Conservation (phyloP, 2,113 vertebrate species). For the Labeo catla region DNA sequence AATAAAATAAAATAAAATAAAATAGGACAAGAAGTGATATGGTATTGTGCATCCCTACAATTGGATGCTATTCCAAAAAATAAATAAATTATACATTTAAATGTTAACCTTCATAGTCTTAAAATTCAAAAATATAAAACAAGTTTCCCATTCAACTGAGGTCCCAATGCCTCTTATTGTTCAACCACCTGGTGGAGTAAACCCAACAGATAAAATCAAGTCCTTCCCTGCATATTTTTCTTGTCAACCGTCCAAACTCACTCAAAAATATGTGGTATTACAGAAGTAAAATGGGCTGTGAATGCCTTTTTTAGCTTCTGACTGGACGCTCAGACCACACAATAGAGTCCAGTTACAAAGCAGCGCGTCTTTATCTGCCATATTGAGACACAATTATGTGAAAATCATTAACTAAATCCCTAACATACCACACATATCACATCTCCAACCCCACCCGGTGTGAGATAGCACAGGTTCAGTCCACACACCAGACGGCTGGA, state of each 20-base stretch:
- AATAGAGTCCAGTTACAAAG: not conserved
- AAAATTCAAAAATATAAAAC: not conserved
- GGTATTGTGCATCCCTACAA: not conserved
- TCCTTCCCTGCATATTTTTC: not conserved
- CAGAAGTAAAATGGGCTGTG: not conserved
- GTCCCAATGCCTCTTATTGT: not conserved
- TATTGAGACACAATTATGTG: not conserved
- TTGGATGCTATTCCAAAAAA: not conserved
- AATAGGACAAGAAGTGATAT: not conserved
- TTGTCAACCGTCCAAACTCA: not conserved
- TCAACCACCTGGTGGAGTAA: not conserved
- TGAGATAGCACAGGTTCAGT: slow-evolving; percentile 5
- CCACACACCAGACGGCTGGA: slow-evolving; percentile 5
- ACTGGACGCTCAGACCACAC: not conserved
- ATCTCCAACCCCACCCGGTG: not conserved
- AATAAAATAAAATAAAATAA: not conserved
- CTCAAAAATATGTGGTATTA: not conserved
- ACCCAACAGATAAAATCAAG: not conserved
- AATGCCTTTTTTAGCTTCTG: not conserved
- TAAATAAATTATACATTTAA: not conserved
- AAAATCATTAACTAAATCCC: slow-evolving; percentile 56
- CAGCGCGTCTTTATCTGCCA: not conserved
- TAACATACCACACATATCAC: slow-evolving; percentile 30
- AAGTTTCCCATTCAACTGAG: not conserved
- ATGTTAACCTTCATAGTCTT: not conserved